Evolutionary conservation across 2,797 vertebrate genomes (phyloP), one percentile per base, ranked within the genome.

Genomic region (Hippocampus kuda): DNA sequence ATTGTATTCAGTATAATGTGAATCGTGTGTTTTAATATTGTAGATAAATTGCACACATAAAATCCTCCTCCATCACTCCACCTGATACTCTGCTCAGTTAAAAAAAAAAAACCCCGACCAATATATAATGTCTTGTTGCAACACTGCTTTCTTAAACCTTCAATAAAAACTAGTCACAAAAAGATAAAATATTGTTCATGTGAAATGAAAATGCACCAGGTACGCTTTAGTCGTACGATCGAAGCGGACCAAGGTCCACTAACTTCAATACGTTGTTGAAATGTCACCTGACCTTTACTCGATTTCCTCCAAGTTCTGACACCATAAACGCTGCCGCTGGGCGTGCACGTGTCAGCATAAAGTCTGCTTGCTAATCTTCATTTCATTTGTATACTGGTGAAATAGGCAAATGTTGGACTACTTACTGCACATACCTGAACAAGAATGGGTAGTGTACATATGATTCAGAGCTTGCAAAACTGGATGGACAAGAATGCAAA

Each of bases 381-480:
- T 42, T 24, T 63, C 59, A 71, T 72, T 70, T 70, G 62, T 44
- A n/a, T 8, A 41, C 20, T 42, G 67, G 65, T 77, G 70, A 80
- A 80, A 73, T 51, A 41, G 70, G 73, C 46, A 75, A 79, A 76
- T 69, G 75, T 70, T 73, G 79, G 26, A 49, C 6, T n/a, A n/a
- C n/a, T n/a, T 38, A 20, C 20, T 26, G 42, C 15, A 64, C 10
- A n/a, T 26, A 38, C 27, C 27, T 34, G 34, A 51, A 38, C 13
- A n/a, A 54, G 16, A 67, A 67, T n/a, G 20, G 15, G 34, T 34
- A n/a, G 48, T 51, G 30, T 51, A n/a, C 48, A 53, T 34, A 67
- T n/a, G 12, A 44, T 26, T 65, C 8, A 4, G 42, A 30, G 44
- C 63, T 61, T 38, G 15, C 44, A 27, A 16, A 26, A 44, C 63